A percentile compares a stretch with the other conserved stretches of the same genome.
Evolutionary conservation across 1,140 invertebrate species (phyloP).

Genomic region (Schlechtendalia chinensis): DNA sequence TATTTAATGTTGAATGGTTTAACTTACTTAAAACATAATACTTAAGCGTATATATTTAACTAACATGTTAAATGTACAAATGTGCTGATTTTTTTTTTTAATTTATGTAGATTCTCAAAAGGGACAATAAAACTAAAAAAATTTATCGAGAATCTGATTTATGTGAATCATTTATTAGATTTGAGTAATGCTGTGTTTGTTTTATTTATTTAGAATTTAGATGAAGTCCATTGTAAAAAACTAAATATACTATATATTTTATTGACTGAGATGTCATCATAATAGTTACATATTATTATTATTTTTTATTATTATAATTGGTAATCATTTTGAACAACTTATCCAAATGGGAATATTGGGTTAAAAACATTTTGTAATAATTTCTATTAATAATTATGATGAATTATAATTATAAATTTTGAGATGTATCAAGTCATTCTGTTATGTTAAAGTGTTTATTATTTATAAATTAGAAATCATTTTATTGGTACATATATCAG

Average conservation of each 20-base stretch:
- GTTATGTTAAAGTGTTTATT: not conserved
- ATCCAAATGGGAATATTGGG: not conserved
- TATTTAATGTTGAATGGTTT: not conserved
- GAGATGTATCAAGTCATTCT: constrained; percentile 19
- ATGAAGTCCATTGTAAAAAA: not conserved
- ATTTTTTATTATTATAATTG: not conserved
- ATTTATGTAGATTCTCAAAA: not conserved
- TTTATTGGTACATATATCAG: not conserved
- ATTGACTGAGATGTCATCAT: constrained; percentile 2
- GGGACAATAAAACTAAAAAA: not conserved
- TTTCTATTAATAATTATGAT: not conserved
- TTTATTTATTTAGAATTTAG: not conserved
- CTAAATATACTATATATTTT: not conserved
- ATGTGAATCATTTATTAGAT: not conserved
- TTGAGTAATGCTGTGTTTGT: not conserved
- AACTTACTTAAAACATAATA: not conserved
- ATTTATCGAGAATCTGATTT: no score
- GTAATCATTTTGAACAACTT: constrained; percentile 13
- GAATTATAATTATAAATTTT: not conserved
- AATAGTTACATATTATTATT: not conserved
- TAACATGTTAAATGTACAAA: not conserved
- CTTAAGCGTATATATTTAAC: not conserved
- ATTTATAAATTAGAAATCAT: not conserved
- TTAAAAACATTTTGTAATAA: not conserved
- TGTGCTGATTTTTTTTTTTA: not conserved